A percentile compares a stretch with the other conserved stretches of the same genome.
These are phyloP conservation scores for Penaeus vannamei DNA, from an alignment of 1,140 invertebrate genomes.

Conservation along the genomic window DNA sequence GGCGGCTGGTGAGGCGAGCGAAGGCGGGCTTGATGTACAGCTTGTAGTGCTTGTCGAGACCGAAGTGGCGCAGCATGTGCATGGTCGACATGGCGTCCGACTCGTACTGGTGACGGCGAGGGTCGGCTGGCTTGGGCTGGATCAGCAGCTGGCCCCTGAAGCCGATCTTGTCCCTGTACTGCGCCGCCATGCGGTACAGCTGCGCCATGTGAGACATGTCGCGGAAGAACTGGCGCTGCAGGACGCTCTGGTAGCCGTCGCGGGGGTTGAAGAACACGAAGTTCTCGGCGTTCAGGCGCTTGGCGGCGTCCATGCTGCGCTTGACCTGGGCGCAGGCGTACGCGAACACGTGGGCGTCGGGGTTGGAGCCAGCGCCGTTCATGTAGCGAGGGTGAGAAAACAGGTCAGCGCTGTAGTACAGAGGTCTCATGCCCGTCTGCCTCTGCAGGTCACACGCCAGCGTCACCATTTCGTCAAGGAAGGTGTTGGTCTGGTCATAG, in stretches of 20 bases:
- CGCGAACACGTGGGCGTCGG: slow-evolving; percentile 51
- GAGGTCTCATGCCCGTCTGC: slow-evolving; percentile 22
- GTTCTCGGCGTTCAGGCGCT: slow-evolving; percentile 44
- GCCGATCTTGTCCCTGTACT: slow-evolving; percentile 55
- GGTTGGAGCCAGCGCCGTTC: slow-evolving; percentile 49
- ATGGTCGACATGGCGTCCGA: slow-evolving; percentile 35
- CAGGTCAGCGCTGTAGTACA: slow-evolving; percentile 44
- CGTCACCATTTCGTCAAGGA: neutral
- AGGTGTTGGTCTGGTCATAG: no score
- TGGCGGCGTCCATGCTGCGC: slow-evolving; percentile 35
- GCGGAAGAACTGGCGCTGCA: slow-evolving; percentile 45
- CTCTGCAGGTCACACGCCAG: slow-evolving; percentile 46
- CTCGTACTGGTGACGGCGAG: slow-evolving; percentile 48
- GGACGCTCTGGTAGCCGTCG: slow-evolving; percentile 53
- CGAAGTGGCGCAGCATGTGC: slow-evolving; percentile 45
- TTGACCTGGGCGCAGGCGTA: slow-evolving; percentile 53
- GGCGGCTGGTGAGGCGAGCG: slow-evolving; percentile 36
- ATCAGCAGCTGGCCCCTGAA: slow-evolving; percentile 58
- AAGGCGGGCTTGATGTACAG: slow-evolving; percentile 56
- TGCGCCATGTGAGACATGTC: slow-evolving; percentile 51
- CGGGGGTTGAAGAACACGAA: slow-evolving; percentile 54
- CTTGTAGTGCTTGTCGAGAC: slow-evolving; percentile 44
- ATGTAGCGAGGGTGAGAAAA: slow-evolving; percentile 48
- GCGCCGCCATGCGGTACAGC: slow-evolving; percentile 51
- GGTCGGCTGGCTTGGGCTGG: slow-evolving; percentile 51